Percentiles rank a stretch among this genome's conserved stretches.
Conservation (phyloP, 2,888 invertebrate species). For the Drosophila tripunctata region DNA sequence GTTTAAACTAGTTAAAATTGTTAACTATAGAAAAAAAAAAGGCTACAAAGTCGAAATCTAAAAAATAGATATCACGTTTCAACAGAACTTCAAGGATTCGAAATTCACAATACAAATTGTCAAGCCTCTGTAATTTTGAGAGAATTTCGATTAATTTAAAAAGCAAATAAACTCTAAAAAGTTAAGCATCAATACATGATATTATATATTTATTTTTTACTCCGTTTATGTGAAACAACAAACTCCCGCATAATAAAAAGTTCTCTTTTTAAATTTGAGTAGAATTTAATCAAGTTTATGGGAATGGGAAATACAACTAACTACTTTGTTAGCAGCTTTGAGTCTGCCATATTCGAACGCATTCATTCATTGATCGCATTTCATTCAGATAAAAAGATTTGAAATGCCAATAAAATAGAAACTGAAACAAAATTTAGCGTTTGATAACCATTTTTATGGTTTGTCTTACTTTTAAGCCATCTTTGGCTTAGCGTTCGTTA, state of each 20-base stretch:
- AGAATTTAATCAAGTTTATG: constrained; percentile 6
- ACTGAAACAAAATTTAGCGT: neutral
- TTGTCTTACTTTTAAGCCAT: constrained; percentile 2
- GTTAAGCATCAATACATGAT: no score
- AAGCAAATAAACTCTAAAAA: no score
- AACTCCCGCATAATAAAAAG: neutral
- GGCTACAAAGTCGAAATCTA: no score
- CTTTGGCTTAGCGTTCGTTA: constrained; percentile 22
- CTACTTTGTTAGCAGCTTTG: neutral
- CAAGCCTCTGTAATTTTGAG: no score
- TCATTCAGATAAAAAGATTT: neutral
- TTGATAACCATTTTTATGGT: constrained; percentile 7
- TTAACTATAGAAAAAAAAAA: no score
- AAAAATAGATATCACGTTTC: no score
- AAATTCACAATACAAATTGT: no score
- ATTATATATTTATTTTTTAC: no score
- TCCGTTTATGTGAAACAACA: no score
- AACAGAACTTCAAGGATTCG: no score
- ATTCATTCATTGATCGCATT: constrained; percentile 1
- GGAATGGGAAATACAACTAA: neutral
- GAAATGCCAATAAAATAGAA: neutral
- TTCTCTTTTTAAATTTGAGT: neutral
- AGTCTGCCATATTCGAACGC: constrained; percentile 9
- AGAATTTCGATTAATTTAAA: no score
- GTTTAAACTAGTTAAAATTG: no score